A percentile compares a stretch with the other conserved stretches of the same genome.
phyloP scores from a whole-genome alignment of 2,797 vertebrate species.

The Girardinus metallicus region DNA sequence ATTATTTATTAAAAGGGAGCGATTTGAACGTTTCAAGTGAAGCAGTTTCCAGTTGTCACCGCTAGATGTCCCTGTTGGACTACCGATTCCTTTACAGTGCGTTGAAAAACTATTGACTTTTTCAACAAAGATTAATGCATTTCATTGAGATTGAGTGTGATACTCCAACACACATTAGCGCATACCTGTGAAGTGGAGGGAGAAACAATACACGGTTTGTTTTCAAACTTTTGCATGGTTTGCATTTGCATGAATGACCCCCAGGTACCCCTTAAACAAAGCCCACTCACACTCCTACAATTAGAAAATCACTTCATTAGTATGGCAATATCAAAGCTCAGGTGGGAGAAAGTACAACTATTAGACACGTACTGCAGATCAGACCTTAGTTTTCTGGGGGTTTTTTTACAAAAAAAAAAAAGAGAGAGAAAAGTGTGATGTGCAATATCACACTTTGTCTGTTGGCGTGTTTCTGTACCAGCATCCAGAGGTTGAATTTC shows the following conservation, averaged over 20 bases:
- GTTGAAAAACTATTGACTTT: background rate
- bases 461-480: background rate
- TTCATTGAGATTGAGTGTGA: background rate
- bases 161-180: background rate
- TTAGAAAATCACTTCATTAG: background rate
- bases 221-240: background rate
- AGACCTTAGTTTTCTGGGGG: background rate
- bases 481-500: background rate
- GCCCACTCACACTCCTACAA: background rate
- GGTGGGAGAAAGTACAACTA: background rate
- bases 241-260: background rate
- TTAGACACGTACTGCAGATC: background rate
- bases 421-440: background rate
- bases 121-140: background rate
- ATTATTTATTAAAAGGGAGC: background rate
- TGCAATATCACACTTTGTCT: background rate
- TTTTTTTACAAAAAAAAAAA: background rate
- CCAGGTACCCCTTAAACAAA: background rate
- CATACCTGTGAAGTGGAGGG: background rate
- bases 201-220: background rate
- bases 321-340: background rate
- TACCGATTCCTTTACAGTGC: background rate
- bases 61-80: conserved; percentile 49
- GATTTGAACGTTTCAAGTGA: background rate
- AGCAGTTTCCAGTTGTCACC: background rate